phyloP scores from a whole-genome alignment of 2,797 vertebrate genomes.

The Oophaga sylvatica region DNA sequence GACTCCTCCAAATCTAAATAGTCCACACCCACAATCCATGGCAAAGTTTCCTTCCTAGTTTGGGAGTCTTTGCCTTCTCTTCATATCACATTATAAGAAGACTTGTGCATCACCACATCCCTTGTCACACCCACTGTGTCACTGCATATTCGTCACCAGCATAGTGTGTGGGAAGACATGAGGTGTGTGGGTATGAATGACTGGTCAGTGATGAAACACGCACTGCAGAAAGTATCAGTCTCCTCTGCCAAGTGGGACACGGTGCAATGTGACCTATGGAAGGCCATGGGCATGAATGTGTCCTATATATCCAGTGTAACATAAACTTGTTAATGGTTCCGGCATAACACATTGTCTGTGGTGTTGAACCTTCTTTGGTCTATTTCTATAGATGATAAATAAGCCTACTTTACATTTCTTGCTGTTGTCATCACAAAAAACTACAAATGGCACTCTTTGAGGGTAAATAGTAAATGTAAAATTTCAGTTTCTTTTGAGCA shows the following conservation, averaged over 20 bases:
- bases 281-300: too few species aligned
- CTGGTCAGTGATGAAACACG: background rate
- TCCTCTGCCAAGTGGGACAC: background rate
- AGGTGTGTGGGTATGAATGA: background rate
- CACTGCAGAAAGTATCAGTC: background rate
- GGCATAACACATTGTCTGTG: background rate
- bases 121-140: conserved; percentile 28
- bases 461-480: too few species aligned
- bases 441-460: background rate
- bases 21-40: conserved; percentile 25
- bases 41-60: conserved; percentile 8
- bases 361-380: background rate
- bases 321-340: background rate
- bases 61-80: background rate
- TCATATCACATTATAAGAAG: conserved; percentile 20
- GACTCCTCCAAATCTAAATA: conserved; percentile 44
- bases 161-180: background rate
- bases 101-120: conserved; percentile 27
- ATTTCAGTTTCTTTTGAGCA: too few species aligned
- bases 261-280: conserved; percentile 3
- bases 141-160: conserved; percentile 17
- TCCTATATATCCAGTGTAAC: background rate
- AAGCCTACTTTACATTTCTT: background rate
- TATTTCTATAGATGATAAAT: background rate
- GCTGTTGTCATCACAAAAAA: background rate